Evolutionary conservation across 1,140 invertebrate species (phyloP).

Genomic region (Acromyrmex charruanus): DNA sequence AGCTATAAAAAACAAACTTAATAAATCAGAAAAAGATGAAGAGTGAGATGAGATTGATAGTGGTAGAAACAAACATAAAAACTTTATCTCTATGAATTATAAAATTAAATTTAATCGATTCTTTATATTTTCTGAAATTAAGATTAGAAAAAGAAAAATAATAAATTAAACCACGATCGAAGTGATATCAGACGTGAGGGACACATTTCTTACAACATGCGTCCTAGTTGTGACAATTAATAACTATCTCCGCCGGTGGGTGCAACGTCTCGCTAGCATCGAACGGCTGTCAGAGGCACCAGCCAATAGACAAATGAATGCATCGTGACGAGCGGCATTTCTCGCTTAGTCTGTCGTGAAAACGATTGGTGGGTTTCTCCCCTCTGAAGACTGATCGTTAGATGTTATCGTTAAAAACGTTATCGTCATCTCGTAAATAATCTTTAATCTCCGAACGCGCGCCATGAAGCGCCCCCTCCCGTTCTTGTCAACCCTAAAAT

Average conservation of each 20-base stretch:
- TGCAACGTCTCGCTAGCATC: slow-evolving; percentile 57
- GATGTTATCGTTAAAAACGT: slow-evolving; percentile 83
- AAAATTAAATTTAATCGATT: not conserved
- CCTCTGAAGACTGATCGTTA: slow-evolving; percentile 84
- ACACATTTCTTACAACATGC: slow-evolving; percentile 23
- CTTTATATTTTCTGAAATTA: not conserved
- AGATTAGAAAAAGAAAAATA: not conserved
- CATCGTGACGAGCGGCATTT: slow-evolving; percentile 85
- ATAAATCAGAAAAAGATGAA: no score
- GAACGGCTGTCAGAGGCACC: slow-evolving; percentile 56
- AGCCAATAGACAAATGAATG: slow-evolving; percentile 83
- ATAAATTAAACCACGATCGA: not conserved
- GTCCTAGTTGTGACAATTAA: slow-evolving; percentile 65
- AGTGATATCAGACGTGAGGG: not conserved
- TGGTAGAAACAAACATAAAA: no score
- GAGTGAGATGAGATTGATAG: no score
- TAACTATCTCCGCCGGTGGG: slow-evolving; percentile 63
- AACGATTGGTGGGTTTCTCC: slow-evolving; percentile 78
- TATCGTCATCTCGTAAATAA: slow-evolving; percentile 86
- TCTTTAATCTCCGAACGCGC: slow-evolving; percentile 81
- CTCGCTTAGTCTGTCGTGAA: slow-evolving; percentile 83
- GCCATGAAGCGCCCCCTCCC: slow-evolving; percentile 28
- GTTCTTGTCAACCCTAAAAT: slow-evolving; percentile 70
- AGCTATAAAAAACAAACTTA: no score
- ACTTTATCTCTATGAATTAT: not conserved